Evolutionary conservation across 2,797 vertebrate genomes (phyloP), one percentile per base, ranked within the genome.

Genomic region (Lerista edwardsae): DNA sequence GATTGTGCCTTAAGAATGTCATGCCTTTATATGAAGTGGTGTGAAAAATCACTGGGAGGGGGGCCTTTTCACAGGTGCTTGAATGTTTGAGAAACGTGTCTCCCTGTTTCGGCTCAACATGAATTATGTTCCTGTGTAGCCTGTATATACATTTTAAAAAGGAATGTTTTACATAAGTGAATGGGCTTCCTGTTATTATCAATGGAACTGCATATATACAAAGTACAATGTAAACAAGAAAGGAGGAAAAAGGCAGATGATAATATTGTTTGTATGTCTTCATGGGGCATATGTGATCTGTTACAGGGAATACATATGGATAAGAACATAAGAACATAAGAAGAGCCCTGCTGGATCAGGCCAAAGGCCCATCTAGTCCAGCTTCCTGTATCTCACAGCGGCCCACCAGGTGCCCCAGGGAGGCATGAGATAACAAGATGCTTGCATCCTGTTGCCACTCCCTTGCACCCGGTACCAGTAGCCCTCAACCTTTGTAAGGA

Each of bases 131-230:
- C 47, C 21, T 80, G 51, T 31, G 21, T 61, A 47, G 36, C 25
- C n/a, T 75, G 51, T 61, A 15, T 77, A 89, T 47, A 55, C 72
- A 75, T 61, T 47, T 82, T 51, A 31, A 87, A 82, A 71, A 88
- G 25, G 4, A 41, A 77, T 34, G 62, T 29, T 90, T 88, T 91
- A 47, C 19, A 75, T 89, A 85, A 85, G 83, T 51, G 74, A 84
- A 76, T 47, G 84, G 76, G 14, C 84, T 92, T 93, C 87, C 82
- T 82, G 62, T 88, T 64, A 59, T 80, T 86, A 68, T 36, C 57
- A 79, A 2, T 25, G 91, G 87, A 69, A 87, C 23, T 75, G 21
- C 74, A 39, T 73, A 71, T 90, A 91, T 93, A 92, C 86, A 92
- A 89, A 88, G 86, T 27, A 79, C 82, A 86, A 86, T 75, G 23